Conservation (phyloP, 1,140 invertebrate genomes). For the Neotoxoptera formosana region DNA sequence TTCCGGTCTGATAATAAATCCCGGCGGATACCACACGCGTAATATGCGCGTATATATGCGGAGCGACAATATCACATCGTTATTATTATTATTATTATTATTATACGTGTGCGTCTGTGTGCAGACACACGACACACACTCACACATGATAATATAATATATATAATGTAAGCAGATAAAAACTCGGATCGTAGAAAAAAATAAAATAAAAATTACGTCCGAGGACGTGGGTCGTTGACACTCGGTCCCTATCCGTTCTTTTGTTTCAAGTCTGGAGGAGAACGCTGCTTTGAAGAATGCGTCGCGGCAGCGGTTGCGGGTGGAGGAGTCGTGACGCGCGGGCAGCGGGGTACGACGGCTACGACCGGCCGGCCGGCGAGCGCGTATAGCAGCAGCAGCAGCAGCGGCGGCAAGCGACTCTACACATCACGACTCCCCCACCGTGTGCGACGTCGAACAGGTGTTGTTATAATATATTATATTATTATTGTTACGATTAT, state of each 20-base stretch:
- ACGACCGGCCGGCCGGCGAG: background rate
- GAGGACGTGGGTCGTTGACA: conserved; percentile 51
- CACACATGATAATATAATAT: background rate
- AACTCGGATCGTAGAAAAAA: conserved; percentile 26
- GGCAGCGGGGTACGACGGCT: background rate
- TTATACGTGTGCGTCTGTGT: background rate
- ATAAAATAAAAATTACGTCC: conserved; percentile 34
- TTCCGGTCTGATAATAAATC: conserved; percentile 34
- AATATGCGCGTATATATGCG: background rate
- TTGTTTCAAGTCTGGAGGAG: conserved; percentile 47
- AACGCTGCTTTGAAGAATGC: conserved; percentile 42
- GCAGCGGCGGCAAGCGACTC: background rate
- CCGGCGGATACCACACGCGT: conserved; percentile 17
- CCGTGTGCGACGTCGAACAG: conserved; percentile 26
- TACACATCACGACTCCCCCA: background rate
- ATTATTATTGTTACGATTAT: background rate
- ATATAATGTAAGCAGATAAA: background rate
- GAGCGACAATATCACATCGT: background rate
- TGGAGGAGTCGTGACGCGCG: background rate
- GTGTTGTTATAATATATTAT: conserved; percentile 44
- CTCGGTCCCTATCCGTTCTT: conserved; percentile 47
- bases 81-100: background rate
- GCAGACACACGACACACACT: background rate
- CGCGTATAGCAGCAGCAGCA: background rate
- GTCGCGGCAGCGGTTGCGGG: background rate